Evolutionary conservation across 2,113 vertebrate genomes (phyloP).

Genomic region (Syrmaticus mikado): DNA sequence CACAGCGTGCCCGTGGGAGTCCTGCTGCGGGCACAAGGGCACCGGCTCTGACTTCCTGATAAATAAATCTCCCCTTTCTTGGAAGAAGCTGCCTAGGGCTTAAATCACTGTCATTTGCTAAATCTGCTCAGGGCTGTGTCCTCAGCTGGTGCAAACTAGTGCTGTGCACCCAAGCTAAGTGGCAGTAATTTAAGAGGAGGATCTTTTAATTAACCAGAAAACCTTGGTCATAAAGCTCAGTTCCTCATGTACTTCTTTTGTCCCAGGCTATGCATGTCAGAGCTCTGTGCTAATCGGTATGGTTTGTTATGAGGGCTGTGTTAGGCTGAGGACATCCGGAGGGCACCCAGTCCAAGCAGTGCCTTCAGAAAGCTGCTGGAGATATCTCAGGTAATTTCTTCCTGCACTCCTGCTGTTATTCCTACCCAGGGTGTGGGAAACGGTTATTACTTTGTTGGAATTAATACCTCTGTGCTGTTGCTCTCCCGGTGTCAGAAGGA

Average conservation of each 20-base stretch:
- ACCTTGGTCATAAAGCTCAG: not conserved
- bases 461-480: not conserved
- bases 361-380: not conserved
- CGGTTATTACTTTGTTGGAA: not conserved
- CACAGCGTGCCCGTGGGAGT: not conserved
- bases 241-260: not conserved
- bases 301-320: not conserved
- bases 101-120: not conserved
- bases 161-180: not conserved
- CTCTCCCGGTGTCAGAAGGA: not conserved
- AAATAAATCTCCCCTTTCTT: not conserved
- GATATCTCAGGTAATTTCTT: not conserved
- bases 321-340: fast-evolving
- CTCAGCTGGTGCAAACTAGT: not conserved
- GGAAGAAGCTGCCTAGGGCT: not conserved
- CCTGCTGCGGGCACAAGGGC: not conserved
- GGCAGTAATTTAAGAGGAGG: slow-evolving; percentile 46
- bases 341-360: not conserved
- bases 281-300: not conserved
- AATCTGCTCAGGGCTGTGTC: not conserved
- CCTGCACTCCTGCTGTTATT: not conserved
- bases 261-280: not conserved
- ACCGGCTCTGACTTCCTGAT: not conserved
- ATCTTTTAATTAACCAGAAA: slow-evolving; percentile 54
- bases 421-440: not conserved